Conservation (phyloP, 1,140 invertebrate species). For the Drosophila varians region DNA sequence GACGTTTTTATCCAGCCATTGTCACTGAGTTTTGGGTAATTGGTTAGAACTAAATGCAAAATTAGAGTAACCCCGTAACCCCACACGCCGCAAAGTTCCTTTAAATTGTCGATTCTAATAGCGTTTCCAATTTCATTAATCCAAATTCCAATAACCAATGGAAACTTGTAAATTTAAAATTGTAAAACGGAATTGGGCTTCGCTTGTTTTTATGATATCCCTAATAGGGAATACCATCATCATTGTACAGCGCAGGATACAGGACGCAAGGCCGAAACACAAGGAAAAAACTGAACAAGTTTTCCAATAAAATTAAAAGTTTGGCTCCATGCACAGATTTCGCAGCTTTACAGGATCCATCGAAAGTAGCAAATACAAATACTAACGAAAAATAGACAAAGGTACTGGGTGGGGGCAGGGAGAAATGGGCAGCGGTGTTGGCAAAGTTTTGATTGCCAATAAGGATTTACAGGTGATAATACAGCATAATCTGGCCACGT, state of each 20-base stretch:
- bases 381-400: constrained; percentile 32
- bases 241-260: constrained; percentile 5
- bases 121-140: neutral
- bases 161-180: neutral
- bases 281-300: constrained; percentile 59
- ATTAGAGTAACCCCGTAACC: too few relatives aligned
- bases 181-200: neutral
- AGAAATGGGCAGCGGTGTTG: neutral
- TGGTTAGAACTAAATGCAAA: neutral
- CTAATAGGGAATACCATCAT: neutral
- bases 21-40: neutral
- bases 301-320: constrained; percentile 82
- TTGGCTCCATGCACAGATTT: constrained; percentile 75
- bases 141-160: neutral
- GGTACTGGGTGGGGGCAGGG: neutral
- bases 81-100: too few relatives aligned
- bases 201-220: neutral
- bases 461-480: constrained; percentile 83
- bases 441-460: constrained; percentile 81
- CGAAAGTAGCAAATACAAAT: constrained; percentile 76
- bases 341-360: constrained; percentile 57
- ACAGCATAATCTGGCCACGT: constrained; percentile 79
- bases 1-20: constrained; percentile 11
- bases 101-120: too few relatives aligned
- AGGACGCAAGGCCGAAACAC: constrained; percentile 10